Conservation (phyloP, 1,140 invertebrate genomes). For the Sminthurides bifidus region DNA sequence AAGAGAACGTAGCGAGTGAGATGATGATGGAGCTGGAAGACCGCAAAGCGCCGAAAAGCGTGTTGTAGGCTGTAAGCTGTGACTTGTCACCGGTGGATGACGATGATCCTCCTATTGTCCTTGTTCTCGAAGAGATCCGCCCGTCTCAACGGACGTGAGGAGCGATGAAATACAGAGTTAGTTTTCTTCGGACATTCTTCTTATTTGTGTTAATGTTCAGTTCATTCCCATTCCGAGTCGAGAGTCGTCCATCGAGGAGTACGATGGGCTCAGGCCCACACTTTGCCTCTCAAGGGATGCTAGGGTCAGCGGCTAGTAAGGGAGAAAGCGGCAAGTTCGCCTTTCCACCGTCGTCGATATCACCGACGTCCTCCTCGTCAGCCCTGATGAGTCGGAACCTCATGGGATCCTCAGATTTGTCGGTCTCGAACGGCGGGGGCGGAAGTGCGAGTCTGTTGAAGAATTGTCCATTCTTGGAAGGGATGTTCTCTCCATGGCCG, state of each 20-base stretch:
- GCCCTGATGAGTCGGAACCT: too few relatives aligned
- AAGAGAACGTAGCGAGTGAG: not conserved
- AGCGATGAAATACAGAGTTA: constrained; percentile 31
- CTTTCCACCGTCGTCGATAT: not conserved
- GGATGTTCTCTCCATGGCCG: constrained; percentile 17
- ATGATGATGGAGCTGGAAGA: constrained; percentile 5
- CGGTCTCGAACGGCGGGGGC: too few relatives aligned
- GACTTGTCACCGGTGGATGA: not conserved
- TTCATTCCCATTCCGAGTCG: constrained; percentile 31
- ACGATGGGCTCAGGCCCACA: constrained; percentile 27
- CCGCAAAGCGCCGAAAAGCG: constrained; percentile 1
- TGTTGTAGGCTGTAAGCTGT: not conserved
- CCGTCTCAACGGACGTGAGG: constrained; percentile 10
- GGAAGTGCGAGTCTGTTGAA: not conserved
- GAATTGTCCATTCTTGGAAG: constrained; percentile 18
- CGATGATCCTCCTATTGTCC: not conserved
- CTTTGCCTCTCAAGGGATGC: too few relatives aligned
- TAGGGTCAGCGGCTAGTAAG: not conserved
- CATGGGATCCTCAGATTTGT: not conserved
- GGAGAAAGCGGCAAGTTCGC: not conserved
- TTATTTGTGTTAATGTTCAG: constrained; percentile 30
- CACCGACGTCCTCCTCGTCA: not conserved
- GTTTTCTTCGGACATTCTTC: constrained; percentile 29
- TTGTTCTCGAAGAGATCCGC: constrained; percentile 13
- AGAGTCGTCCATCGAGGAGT: constrained; percentile 25